Evolutionary conservation across 2,113 vertebrate species (phyloP).

Genomic region (Carassius gibelio): DNA sequence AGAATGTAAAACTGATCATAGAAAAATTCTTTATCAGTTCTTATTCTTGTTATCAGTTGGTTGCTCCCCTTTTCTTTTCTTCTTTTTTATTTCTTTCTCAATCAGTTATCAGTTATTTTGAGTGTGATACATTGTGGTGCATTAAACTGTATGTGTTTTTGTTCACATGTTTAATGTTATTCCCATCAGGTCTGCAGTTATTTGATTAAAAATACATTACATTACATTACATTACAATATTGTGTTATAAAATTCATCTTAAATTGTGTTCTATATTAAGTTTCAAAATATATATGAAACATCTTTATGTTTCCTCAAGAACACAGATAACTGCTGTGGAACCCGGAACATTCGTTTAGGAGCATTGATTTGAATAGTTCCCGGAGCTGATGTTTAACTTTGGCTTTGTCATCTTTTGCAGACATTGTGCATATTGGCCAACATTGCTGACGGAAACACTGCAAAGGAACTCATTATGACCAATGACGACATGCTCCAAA

Average conservation of each 20-base stretch:
- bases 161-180: background rate
- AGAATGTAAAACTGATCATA: too few species aligned
- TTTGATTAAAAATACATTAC: background rate
- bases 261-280: too few species aligned
- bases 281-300: too few species aligned
- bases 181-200: background rate
- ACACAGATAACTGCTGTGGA: too few species aligned
- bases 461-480: conserved; percentile 98
- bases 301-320: too few species aligned
- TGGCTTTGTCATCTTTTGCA: conserved; percentile 64
- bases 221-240: too few species aligned
- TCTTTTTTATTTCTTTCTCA: background rate
- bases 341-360: too few species aligned
- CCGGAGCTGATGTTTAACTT: background rate
- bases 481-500: conserved; percentile 97
- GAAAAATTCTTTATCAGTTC: too few species aligned
- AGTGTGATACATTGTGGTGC: background rate
- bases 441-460: conserved; percentile 95
- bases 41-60: too few species aligned
- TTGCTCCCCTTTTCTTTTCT: background rate
- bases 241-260: too few species aligned
- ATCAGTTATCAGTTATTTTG: background rate
- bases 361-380: background rate
- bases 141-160: background rate
- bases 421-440: conserved; percentile 96